Conservation (phyloP, 2,888 invertebrate genomes). For the Scaptodrosophila latifasciaeformis region DNA sequence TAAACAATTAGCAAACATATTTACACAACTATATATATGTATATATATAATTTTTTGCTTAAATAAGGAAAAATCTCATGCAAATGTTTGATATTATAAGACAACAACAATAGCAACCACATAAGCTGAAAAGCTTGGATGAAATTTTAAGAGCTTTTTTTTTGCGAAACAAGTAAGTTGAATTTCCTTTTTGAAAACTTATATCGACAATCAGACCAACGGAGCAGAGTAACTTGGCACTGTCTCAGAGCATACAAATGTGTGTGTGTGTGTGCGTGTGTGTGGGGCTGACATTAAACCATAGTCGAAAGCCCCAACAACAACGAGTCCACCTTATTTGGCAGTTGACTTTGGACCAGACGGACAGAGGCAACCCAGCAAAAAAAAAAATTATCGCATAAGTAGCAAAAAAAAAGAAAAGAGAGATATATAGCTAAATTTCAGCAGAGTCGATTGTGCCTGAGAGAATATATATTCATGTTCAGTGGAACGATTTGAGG, state of each 20-base stretch:
- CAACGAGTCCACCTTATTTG: constrained; percentile 66
- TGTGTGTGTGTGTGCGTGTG: constrained; percentile 17
- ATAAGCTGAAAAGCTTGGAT: not conserved
- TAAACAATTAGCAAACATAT: constrained; percentile 54
- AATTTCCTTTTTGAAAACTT: constrained; percentile 64
- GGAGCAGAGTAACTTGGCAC: too few relatives aligned
- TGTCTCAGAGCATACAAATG: constrained; percentile 4
- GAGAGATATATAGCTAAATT: not conserved
- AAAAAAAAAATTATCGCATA: constrained; percentile 1
- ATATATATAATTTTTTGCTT: constrained; percentile 41
- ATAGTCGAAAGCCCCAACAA: constrained; percentile 45
- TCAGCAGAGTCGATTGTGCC: constrained; percentile 1
- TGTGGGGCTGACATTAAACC: constrained; percentile 57
- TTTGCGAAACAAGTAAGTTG: constrained; percentile 64
- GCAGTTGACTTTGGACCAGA: constrained; percentile 68
- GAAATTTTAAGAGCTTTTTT: constrained; percentile 7
- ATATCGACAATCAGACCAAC: constrained; percentile 57
- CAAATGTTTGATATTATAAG: constrained; percentile 41
- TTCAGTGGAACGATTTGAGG: constrained; percentile 5
- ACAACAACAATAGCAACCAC: too few relatives aligned
- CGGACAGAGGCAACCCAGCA: constrained; percentile 3
- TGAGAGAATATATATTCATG: constrained; percentile 1
- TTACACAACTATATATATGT: too few relatives aligned
- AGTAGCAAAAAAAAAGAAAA: constrained; percentile 6
- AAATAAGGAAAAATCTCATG: constrained; percentile 31